Base-by-base conservation (phyloP, 1,140 invertebrate species). In the Sitodiplosis mosellana region DNA sequence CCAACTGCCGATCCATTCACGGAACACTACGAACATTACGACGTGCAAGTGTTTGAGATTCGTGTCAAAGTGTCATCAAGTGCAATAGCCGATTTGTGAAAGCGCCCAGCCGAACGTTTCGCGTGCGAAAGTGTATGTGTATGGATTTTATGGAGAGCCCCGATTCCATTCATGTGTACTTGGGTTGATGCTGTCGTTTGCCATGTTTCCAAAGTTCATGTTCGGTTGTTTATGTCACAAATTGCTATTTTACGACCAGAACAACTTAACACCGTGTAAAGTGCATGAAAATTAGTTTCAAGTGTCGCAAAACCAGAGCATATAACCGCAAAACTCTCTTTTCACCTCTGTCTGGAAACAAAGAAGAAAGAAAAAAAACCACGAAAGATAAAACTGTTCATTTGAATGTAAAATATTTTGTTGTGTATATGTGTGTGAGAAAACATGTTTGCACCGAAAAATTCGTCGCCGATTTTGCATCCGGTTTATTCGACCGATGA, bases 381-480 rank as follows among this genome's bases (percentile, higher is more conserved):
- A 40, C 37, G 12, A 40, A n/a, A 40, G 12, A 3, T 15, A 3
- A 40, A 15, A 40, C 17, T 4, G 4, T 40, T 3, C 4, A 4
- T 40, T 40, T 40, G 37, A 15, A 18, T 40, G 17, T 18, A 5
- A 15, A n/a, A 3, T 4, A 40, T 6, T 15, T 18, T n/a, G 14
- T 15, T 12, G 14, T 6, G 4, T 40, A 40, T 5, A 5, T 15
- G 12, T 5, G 37, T 4, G 12, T 15, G 11, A 33, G 36, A 42
- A 49, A 55, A 51, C 49, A 64, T 64, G 61, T 64, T 64, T 52
- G 61, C 61, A 46, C 61, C 61, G 49, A 55, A 59, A 52, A 64
- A 64, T 51, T 64, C 61, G 50, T 64, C 61, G 55, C 61, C 61
- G 50, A 50, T 55, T 51, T 21, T 20, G 11, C 41, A 38, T 14